Evolutionary conservation across 2,113 vertebrate species (phyloP), one percentile per base, ranked within the genome.

Genomic region (Lampris incognitus): DNA sequence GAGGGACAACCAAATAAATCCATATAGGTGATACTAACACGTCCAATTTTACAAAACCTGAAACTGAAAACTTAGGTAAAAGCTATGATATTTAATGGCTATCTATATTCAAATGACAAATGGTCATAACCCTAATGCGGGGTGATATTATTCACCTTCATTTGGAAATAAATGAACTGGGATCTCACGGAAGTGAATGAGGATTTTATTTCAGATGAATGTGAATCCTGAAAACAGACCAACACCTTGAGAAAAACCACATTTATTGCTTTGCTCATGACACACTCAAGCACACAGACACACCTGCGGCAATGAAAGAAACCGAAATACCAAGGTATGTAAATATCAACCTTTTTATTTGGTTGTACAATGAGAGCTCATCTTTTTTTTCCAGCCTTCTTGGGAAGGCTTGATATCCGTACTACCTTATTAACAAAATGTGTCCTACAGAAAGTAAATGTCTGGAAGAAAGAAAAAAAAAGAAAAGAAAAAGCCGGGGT

Each of bases 281-380:
- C 51, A 54, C 13, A 11, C 10, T n/a, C 13, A n/a, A 54, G 13
- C 10, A 54, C 10, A 13, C 24, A 64, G 51, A 5, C 24, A 24
- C 24, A 24, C 24, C 9, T 40, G 10, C 39, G 11, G 51, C 40
- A 2, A 9, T 11, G 57, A 69, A 79, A 60, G 9, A 70, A 41
- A 49, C 40, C 40, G 41, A 65, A 76, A 72, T 44, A 48, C 37
- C 42, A 63, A 70, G 13, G 6, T 76, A 77, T 74, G 79, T 89
- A 91, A 90, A 92, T 91, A 88, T 89, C 83, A 89, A 86, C 92
- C 81, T 79, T 94, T 24, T 86, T 91, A 95, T 90, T 95, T 89
- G 70, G 91, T 91, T 90, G 83, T 90, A 92, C 88, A 89, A 78
- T 90, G 92, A 80, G 78, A 87, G 83, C 82, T 78, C 88, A 85